Conservation (phyloP, 2,888 invertebrate species). For the Calliopum simillimum region DNA sequence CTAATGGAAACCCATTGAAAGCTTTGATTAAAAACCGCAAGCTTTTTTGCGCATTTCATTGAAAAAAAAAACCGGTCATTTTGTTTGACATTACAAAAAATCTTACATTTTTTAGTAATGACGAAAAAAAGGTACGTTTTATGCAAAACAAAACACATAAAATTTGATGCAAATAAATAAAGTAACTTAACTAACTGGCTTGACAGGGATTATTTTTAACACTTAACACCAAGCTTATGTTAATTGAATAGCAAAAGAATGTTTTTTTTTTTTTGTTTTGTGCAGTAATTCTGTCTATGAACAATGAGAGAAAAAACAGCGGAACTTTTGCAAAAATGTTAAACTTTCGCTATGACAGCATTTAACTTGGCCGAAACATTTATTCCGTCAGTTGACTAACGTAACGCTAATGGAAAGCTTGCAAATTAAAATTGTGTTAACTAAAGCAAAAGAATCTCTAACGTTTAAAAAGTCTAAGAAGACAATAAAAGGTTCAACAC, state of each 20-base stretch:
- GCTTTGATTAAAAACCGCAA: background rate
- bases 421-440: slow-evolving; percentile 57
- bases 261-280: slow-evolving; percentile 14
- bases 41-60: too few species aligned
- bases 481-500: background rate
- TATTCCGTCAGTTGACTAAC: slow-evolving; percentile 52
- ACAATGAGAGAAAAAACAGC: background rate
- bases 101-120: too few species aligned
- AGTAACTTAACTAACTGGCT: slow-evolving; percentile 17
- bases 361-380: slow-evolving; percentile 38
- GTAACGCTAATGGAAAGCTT: slow-evolving; percentile 57
- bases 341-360: slow-evolving; percentile 13
- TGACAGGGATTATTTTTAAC: slow-evolving; percentile 15
- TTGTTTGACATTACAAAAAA: too few species aligned
- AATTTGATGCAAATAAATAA: background rate
- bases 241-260: background rate
- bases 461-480: slow-evolving; percentile 33
- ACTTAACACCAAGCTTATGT: too few species aligned
- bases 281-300: slow-evolving; percentile 3
- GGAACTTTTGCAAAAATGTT: background rate
- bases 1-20: background rate
- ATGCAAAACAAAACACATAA: too few species aligned
- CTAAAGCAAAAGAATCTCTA: slow-evolving; percentile 39
- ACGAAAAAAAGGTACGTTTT: too few species aligned
- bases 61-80: too few species aligned